phyloP scores from a whole-genome alignment of 2,888 invertebrate species.

The Scaptomyza polygonia region DNA sequence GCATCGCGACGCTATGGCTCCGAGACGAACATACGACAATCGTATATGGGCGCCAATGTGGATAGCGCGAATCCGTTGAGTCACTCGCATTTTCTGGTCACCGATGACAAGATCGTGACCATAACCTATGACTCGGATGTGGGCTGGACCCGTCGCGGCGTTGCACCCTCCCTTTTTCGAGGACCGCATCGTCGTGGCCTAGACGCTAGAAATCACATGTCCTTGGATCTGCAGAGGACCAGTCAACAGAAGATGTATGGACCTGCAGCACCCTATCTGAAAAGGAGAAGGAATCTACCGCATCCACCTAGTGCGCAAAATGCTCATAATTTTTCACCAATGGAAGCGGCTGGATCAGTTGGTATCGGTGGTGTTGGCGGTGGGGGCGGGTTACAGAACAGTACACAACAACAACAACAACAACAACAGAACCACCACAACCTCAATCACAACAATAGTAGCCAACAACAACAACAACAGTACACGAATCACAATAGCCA shows the following conservation, averaged over 20 bases:
- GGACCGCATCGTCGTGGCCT: constrained; percentile 75
- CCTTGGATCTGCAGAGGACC: constrained; percentile 81
- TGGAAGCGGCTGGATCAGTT: constrained; percentile 61
- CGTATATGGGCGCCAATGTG: constrained; percentile 83
- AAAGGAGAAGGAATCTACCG: constrained; percentile 81
- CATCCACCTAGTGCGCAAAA: constrained; percentile 84
- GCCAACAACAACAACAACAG: constrained; percentile 31
- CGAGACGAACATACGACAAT: constrained; percentile 84
- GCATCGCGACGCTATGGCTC: constrained; percentile 81
- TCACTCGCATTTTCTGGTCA: constrained; percentile 84
- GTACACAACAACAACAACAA: constrained; percentile 37
- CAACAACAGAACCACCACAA: constrained; percentile 36
- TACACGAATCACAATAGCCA: constrained; percentile 60
- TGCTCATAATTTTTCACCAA: constrained; percentile 83
- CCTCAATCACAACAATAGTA: constrained; percentile 39
- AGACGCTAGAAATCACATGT: constrained; percentile 81
- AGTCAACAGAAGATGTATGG: constrained; percentile 82
- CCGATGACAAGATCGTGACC: constrained; percentile 84
- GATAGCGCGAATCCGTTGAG: constrained; percentile 82
- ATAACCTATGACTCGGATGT: constrained; percentile 85
- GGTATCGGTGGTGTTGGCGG: constrained; percentile 34
- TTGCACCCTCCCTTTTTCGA: constrained; percentile 81
- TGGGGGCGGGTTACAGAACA: constrained; percentile 58
- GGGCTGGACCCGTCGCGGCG: constrained; percentile 84
- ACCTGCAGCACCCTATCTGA: constrained; percentile 81